Conservation (phyloP, 2,797 vertebrate species). For the Fundulus diaphanus region DNA sequence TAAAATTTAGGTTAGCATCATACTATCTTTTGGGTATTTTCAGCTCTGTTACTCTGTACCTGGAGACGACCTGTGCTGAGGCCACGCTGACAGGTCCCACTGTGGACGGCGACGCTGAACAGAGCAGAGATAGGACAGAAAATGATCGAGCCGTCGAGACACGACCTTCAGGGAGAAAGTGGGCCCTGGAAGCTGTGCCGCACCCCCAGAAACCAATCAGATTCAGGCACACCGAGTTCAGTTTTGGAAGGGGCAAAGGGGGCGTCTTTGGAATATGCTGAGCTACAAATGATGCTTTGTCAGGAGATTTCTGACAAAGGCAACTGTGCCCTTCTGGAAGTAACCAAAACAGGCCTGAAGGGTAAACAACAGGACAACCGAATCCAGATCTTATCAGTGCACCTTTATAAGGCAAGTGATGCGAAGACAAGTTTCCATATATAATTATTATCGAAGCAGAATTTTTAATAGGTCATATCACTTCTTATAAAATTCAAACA, state of each 20-base stretch:
- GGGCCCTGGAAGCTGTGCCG: constrained; percentile 2
- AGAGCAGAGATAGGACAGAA: constrained; percentile 38
- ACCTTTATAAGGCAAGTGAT: neutral
- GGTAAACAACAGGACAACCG: constrained; percentile 5
- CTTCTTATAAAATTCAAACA: neutral
- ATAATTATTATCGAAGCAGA: neutral
- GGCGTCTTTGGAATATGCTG: constrained; percentile 58
- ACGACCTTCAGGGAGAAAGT: constrained; percentile 60
- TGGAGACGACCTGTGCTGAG: constrained; percentile 45
- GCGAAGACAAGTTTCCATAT: neutral
- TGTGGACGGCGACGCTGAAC: constrained; percentile 14
- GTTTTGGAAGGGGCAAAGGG: constrained; percentile 43
- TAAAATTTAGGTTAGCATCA: neutral
- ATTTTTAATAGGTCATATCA: neutral
- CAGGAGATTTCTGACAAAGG: constrained; percentile 58
- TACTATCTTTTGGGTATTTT: constrained; percentile 13
- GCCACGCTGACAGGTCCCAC: constrained; percentile 23
- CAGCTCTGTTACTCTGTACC: constrained; percentile 49
- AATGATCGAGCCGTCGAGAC: constrained; percentile 45
- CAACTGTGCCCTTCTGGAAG: constrained; percentile 53
- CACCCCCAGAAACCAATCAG: constrained; percentile 22
- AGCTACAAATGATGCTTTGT: constrained; percentile 66
- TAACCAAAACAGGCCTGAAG: constrained; percentile 36
- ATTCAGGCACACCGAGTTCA: constrained; percentile 31
- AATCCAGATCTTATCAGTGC: neutral